These are phyloP conservation scores for Amiota communis DNA, from an alignment of 2,888 invertebrate genomes.

Conservation along the genomic window DNA sequence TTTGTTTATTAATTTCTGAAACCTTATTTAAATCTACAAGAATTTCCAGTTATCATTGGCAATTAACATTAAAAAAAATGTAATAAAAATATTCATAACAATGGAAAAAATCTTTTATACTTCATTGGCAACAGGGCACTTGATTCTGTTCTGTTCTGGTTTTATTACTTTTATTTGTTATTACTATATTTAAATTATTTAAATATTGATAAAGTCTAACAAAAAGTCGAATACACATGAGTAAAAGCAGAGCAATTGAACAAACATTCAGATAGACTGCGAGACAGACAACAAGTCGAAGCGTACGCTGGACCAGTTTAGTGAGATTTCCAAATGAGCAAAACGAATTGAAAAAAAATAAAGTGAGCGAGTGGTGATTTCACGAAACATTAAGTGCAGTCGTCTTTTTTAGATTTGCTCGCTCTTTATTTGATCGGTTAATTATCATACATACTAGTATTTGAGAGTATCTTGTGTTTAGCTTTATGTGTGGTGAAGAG, in stretches of 20 bases:
- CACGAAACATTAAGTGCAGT: too few relatives aligned
- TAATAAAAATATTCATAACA: background rate
- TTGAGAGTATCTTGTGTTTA: background rate
- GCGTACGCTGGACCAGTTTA: conserved; percentile 20
- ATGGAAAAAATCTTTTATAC: background rate
- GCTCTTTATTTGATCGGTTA: too few relatives aligned
- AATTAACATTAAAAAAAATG: background rate
- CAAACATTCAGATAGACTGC: background rate
- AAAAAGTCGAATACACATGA: background rate
- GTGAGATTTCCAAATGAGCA: too few relatives aligned
- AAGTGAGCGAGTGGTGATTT: too few relatives aligned
- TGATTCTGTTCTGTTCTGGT: background rate
- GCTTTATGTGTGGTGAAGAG: background rate
- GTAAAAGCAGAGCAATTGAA: background rate
- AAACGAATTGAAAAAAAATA: too few relatives aligned
- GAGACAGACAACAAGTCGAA: conserved; percentile 8
- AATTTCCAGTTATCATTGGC: background rate
- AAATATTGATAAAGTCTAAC: conserved; percentile 20
- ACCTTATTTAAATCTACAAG: background rate
- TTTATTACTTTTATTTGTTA: conserved; percentile 6
- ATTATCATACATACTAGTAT: too few relatives aligned
- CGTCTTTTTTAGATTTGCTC: background rate
- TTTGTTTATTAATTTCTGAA: background rate
- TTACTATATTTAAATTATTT: conserved; percentile 12
- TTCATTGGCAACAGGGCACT: conserved; percentile 14